phyloP scores from a whole-genome alignment of 2,797 vertebrate genomes.

The Enteromius argenteus region DNA sequence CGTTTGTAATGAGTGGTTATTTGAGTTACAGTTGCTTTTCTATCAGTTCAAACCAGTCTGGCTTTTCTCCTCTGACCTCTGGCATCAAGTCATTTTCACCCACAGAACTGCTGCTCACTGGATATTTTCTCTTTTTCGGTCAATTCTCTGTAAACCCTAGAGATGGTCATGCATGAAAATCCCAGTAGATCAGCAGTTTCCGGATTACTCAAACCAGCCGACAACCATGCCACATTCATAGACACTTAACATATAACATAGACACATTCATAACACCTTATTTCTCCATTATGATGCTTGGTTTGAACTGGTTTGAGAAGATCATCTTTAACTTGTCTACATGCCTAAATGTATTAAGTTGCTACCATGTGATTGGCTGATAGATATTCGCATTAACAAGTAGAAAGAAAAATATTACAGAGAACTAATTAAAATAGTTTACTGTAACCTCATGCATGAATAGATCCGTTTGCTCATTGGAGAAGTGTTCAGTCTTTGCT shows the following conservation, averaged over 20 bases:
- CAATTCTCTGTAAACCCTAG: neutral
- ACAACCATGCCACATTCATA: neutral
- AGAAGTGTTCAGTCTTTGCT: neutral
- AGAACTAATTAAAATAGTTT: neutral
- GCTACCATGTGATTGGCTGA: neutral
- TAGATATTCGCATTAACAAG: neutral
- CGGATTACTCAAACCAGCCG: neutral
- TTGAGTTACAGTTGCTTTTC: neutral
- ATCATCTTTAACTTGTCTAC: neutral
- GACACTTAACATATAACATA: neutral
- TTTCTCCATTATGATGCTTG: neutral
- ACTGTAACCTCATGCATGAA: no score
- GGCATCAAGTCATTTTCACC: constrained; percentile 47
- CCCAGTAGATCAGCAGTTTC: neutral
- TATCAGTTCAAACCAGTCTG: constrained; percentile 31
- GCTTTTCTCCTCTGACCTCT: constrained; percentile 56
- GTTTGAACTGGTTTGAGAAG: neutral
- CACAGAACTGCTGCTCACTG: constrained; percentile 19
- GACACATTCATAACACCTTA: neutral
- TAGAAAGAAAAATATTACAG: neutral
- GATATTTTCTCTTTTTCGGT: neutral
- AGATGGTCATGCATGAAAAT: neutral
- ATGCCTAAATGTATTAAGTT: neutral
- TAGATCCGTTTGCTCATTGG: neutral
- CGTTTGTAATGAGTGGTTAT: neutral